Base-by-base conservation (phyloP, 2,113 vertebrate species). In the Melanocharis versteri region DNA sequence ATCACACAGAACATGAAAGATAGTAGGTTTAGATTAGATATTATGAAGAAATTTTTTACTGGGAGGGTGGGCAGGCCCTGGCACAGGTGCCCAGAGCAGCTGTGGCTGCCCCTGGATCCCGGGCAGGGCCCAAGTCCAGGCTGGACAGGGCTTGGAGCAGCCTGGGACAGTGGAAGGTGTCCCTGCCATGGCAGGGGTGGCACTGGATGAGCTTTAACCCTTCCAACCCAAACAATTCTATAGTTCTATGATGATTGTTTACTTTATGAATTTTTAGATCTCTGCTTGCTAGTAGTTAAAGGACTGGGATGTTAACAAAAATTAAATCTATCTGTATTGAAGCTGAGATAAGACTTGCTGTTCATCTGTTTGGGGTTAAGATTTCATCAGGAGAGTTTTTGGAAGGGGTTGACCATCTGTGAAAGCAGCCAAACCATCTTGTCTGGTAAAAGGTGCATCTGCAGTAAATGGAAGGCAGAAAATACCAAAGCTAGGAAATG, bases 61-160 rank as follows among this genome's bases (percentile, higher is more conserved):
- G 23, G 5, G 61, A 75, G 61, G 28, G n/a, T 53, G 51, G 12
- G 9, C 2, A 51, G 44, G 31, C 2, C 10, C 37, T 44, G 76
- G 69, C 20, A 45, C 37, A 57, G 50, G 33, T 72, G 14, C 35
- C 42, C 56, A 72, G 51, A 37, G 37, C 0, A 58, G 60, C n/a
- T 66, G 68, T 11, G 68, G 51, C 50, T 81, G 18, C 19, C 21
- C 68, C 37, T 54, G 57, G 28, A 39, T 58, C 51, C 82, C 40
- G 47, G 58, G n/a, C 3, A 39, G 18, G 56, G 69, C 0, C 37
- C 51, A 6, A 26, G 51, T 18, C 33, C 33, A 44, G 33, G 39
- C 0, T 58, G 53, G 60, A 51, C 2, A 3, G 50, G 15, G 27
- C 5, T 18, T 9, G 35, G 50, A 56, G 8, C n/a, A 31, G 1